These are phyloP conservation scores for Neelides sp. DNA, from an alignment of 1,140 invertebrate species.

Conservation along the genomic window DNA sequence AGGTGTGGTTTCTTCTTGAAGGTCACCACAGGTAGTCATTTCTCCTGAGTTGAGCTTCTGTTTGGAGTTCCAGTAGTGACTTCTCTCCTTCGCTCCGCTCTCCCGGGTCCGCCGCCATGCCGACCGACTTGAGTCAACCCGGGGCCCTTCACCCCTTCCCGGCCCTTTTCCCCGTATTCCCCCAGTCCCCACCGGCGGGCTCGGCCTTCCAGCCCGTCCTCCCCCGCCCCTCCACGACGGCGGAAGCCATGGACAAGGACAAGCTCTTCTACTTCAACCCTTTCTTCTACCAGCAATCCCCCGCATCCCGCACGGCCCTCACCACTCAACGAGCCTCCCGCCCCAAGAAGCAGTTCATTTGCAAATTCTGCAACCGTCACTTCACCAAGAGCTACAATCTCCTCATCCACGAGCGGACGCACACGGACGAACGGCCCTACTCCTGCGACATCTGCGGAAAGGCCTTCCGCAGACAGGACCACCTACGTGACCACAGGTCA, in stretches of 20 bases:
- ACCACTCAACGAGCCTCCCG: conserved; percentile 35
- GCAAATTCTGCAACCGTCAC: conserved; percentile 90
- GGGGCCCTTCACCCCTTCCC: too few relatives aligned
- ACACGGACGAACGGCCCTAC: conserved; percentile 95
- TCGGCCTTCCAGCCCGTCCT: conserved; percentile 11
- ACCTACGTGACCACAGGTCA: conserved; percentile 43
- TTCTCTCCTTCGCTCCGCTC: too few relatives aligned
- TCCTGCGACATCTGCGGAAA: conserved; percentile 92
- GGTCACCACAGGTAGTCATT: too few relatives aligned
- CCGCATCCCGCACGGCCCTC: conserved; percentile 12
- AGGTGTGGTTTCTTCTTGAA: too few relatives aligned
- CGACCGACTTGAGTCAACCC: neutral
- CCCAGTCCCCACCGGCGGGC: neutral
- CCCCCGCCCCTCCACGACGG: neutral
- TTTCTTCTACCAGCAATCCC: neutral
- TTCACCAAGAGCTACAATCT: conserved; percentile 98
- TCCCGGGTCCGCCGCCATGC: neutral
- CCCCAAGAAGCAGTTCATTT: conserved; percentile 60
- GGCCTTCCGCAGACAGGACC: conserved; percentile 52
- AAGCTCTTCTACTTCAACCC: conserved; percentile 5
- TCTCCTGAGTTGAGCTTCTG: too few relatives aligned
- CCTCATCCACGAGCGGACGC: conserved; percentile 91
- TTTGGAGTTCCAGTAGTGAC: too few relatives aligned
- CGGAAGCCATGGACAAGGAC: conserved; percentile 1
- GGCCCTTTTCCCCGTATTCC: neutral